Base-by-base conservation (phyloP, 1,140 invertebrate genomes). In the Bombus consobrinus region DNA sequence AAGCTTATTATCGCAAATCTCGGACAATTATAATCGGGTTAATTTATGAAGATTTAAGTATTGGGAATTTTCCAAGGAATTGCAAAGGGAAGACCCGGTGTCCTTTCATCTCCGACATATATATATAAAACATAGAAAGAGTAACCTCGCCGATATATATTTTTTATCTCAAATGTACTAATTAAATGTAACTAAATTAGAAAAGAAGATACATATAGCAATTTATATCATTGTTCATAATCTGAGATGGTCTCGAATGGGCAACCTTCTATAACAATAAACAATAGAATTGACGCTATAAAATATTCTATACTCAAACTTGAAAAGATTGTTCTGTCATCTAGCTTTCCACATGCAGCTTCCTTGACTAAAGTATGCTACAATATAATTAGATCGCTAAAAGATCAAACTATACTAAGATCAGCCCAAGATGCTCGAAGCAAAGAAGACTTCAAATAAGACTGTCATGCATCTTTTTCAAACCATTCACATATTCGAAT, bases 341-440 rank as follows among this genome's bases (percentile, higher is more conserved):
- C 72, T 39, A 69, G 39, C 3, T 39, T 9, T n/a, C 41, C 62
- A 13, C 59, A 76, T 83, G 81, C 81, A 83, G 32, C 25, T n/a
- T 75, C 43, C 41, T 76, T 25, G 32, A 41, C 34, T 15, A 57
- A 3, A n/a, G n/a, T 43, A 18, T 28, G 39, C n/a, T 47, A 53
- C 22, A 76, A 47, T 32, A 34, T 4, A 13, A 47, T 28, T 12
- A 47, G 43, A 47, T 47, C 43, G 3, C 41, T n/a, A 69, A 37
- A 68, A 15, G 15, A 43, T 15, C 18, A n/a, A n/a, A 34, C 53
- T 80, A 57, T 39, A 5, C 81, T 71, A 84, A 71, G 34, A 22
- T 69, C 75, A 57, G 47, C 22, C 66, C 76, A 84, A 72, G 66
- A 85, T 84, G 76, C 76, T 62, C 22, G n/a, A 77, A 77, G 81